phyloP scores from a whole-genome alignment of 2,888 invertebrate genomes.

The Xestia c-nigrum region DNA sequence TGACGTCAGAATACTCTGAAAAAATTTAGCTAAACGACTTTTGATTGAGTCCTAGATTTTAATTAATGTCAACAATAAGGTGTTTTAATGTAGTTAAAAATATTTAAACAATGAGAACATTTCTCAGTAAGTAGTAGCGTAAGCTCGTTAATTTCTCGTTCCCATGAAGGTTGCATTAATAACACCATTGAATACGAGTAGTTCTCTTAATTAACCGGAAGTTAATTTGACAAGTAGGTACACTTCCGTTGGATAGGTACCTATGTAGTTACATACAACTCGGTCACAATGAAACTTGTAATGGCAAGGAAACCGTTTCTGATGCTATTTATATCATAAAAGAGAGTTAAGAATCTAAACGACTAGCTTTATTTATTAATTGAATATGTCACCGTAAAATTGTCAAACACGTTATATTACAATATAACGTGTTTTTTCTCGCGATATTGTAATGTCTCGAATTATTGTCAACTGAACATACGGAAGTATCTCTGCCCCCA shows the following conservation, averaged over 20 bases:
- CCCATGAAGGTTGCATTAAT: constrained; percentile 48
- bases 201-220: constrained; percentile 55
- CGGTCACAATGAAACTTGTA: constrained; percentile 9
- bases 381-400: too few species aligned
- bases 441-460: too few species aligned
- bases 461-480: too few species aligned
- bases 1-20: neutral
- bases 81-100: neutral
- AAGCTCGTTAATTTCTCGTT: constrained; percentile 43
- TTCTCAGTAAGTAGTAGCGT: neutral
- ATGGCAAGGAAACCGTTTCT: neutral
- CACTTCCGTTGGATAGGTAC: constrained; percentile 47
- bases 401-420: too few species aligned
- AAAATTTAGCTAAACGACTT: neutral
- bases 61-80: neutral
- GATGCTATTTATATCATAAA: neutral
- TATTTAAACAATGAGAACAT: neutral
- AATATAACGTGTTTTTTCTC: too few species aligned
- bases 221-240: constrained; percentile 46
- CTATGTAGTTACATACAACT: neutral
- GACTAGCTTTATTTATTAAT: too few species aligned
- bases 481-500: too few species aligned
- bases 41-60: neutral
- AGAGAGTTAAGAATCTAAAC: neutral
- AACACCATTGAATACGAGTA: constrained; percentile 49